Evolutionary conservation across 2,113 vertebrate genomes (phyloP).

Genomic region (Dicerorhinus sumatrensis): DNA sequence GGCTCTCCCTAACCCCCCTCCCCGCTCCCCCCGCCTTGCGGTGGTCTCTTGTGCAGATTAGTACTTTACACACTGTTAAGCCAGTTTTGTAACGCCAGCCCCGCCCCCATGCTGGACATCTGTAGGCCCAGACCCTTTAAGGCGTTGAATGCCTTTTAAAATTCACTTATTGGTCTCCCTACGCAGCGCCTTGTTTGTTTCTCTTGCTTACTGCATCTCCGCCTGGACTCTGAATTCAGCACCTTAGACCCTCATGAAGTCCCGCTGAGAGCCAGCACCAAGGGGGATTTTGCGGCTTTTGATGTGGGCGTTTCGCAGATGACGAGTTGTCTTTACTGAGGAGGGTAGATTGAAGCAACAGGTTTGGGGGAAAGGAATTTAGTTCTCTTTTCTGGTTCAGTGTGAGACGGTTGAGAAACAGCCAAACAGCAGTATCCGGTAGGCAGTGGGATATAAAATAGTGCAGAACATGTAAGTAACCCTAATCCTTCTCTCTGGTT

Average conservation of each 20-base stretch:
- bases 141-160: neutral
- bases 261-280: too few relatives aligned
- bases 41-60: neutral
- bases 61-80: neutral
- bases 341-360: neutral
- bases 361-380: neutral
- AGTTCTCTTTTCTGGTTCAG: neutral
- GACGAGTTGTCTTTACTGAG: neutral
- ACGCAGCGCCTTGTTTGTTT: neutral
- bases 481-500: neutral
- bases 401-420: neutral
- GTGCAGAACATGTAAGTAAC: neutral
- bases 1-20: too few relatives aligned
- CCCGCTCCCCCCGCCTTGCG: neutral
- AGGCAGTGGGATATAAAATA: too few relatives aligned
- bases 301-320: neutral
- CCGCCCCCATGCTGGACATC: accelerated
- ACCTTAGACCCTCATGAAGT: accelerated
- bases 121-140: neutral
- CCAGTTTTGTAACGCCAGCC: neutral
- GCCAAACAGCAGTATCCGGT: neutral
- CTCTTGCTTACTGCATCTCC: too few relatives aligned
- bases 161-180: accelerated
- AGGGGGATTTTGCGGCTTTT: too few relatives aligned
- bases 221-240: neutral